phyloP scores from a whole-genome alignment of 2,888 invertebrate species.

The Epicampocera succincta region DNA sequence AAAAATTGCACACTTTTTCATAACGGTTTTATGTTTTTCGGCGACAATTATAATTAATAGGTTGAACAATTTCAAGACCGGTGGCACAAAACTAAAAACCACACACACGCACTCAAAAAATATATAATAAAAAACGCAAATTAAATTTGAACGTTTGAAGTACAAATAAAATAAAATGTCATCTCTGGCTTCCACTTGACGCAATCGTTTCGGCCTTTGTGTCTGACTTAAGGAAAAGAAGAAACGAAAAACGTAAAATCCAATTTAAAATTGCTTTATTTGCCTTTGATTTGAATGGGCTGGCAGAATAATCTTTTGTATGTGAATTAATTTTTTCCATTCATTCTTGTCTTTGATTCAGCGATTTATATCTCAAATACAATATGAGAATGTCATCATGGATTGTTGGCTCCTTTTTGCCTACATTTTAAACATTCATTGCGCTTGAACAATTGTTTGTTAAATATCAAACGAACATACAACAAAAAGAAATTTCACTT shows the following conservation, averaged over 20 bases:
- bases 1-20: constrained; percentile 56
- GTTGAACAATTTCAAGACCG: constrained; percentile 48
- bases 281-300: constrained; percentile 50
- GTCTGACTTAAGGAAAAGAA: neutral
- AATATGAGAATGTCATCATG: constrained; percentile 57
- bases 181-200: neutral
- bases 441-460: constrained; percentile 51
- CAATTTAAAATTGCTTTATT: constrained; percentile 66
- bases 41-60: constrained; percentile 62
- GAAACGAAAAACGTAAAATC: constrained; percentile 36
- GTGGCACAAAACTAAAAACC: neutral
- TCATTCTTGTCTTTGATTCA: constrained; percentile 42
- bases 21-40: neutral
- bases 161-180: neutral
- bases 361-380: constrained; percentile 57
- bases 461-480: constrained; percentile 29
- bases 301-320: constrained; percentile 32
- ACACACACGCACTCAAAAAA: neutral
- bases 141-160: neutral
- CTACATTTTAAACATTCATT: constrained; percentile 3
- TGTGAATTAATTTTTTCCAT: constrained; percentile 50
- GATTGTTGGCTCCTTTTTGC: constrained; percentile 11
- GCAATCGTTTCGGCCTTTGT: neutral
- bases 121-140: neutral
- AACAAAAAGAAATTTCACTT: constrained; percentile 21